These are phyloP conservation scores for Paramisgurnus dabryanus DNA, from an alignment of 2,113 vertebrate species.

Conservation along the genomic window DNA sequence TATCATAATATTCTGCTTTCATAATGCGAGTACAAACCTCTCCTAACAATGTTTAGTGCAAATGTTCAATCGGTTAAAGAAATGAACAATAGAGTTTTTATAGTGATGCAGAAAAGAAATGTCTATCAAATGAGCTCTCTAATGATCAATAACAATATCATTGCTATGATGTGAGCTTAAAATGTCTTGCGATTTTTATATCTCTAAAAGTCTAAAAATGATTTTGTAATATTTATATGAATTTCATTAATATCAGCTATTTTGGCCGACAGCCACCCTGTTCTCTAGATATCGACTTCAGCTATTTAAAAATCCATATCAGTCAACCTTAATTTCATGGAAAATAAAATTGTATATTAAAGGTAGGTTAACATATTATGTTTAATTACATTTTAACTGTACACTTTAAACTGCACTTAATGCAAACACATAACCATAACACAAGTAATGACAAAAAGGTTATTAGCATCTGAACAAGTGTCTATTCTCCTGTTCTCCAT, in stretches of 20 bases:
- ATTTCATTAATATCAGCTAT: too few species aligned
- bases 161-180: neutral
- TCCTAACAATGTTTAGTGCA: too few species aligned
- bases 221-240: too few species aligned
- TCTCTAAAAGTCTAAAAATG: neutral
- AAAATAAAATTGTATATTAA: neutral
- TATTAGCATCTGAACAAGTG: neutral
- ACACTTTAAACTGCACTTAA: neutral
- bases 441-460: constrained; percentile 20
- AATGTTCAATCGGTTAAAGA: too few species aligned
- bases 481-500: constrained; percentile 40
- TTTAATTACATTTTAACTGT: neutral
- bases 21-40: too few species aligned
- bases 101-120: too few species aligned
- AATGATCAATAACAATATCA: too few species aligned
- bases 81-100: too few species aligned
- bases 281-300: too few species aligned
- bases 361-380: neutral
- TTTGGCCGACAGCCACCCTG: too few species aligned
- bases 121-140: too few species aligned
- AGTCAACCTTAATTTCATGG: neutral
- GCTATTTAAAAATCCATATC: neutral
- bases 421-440: constrained; percentile 55
- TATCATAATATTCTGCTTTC: too few species aligned
- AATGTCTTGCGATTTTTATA: neutral